Evolutionary conservation across 1,140 invertebrate genomes (phyloP).

Genomic region (Drosophila orosa): DNA sequence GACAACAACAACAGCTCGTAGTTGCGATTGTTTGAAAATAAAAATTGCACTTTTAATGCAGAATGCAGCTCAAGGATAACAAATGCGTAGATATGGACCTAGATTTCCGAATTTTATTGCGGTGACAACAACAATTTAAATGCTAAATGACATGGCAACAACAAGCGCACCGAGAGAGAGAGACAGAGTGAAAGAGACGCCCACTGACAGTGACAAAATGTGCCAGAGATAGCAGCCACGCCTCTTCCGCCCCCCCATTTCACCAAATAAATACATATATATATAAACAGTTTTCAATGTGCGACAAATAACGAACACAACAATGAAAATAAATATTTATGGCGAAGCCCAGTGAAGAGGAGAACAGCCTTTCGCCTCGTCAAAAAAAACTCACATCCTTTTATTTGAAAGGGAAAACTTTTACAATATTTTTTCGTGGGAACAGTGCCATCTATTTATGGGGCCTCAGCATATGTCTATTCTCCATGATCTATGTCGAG

Average conservation of each 20-base stretch:
- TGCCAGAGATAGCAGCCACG: constrained; percentile 57
- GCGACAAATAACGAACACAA: constrained; percentile 38
- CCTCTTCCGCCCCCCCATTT: constrained; percentile 13
- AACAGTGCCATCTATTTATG: constrained; percentile 9
- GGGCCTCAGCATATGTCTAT: constrained; percentile 32
- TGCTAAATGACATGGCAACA: constrained; percentile 63
- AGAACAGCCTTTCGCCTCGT: constrained; percentile 16
- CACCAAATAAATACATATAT: background rate
- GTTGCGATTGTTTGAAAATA: constrained; percentile 56
- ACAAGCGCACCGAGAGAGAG: constrained; percentile 1
- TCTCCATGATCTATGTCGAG: constrained; percentile 50
- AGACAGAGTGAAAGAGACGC: background rate
- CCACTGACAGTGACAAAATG: constrained; percentile 55
- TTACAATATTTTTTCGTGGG: constrained; percentile 10
- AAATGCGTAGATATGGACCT: constrained; percentile 83
- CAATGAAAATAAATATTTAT: constrained; percentile 73
- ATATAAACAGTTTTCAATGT: constrained; percentile 13
- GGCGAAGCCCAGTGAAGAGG: constrained; percentile 20
- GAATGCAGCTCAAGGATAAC: constrained; percentile 74
- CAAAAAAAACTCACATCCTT: constrained; percentile 15
- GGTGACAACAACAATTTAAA: constrained; percentile 74
- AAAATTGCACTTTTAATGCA: constrained; percentile 61
- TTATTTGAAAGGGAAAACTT: constrained; percentile 5
- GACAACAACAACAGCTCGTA: constrained; percentile 18
- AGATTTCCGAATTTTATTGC: constrained; percentile 79